Percentiles rank a stretch among this genome's conserved stretches.
Evolutionary conservation across 2,113 vertebrate species (phyloP).

Genomic region (Synodontis membranacea): DNA sequence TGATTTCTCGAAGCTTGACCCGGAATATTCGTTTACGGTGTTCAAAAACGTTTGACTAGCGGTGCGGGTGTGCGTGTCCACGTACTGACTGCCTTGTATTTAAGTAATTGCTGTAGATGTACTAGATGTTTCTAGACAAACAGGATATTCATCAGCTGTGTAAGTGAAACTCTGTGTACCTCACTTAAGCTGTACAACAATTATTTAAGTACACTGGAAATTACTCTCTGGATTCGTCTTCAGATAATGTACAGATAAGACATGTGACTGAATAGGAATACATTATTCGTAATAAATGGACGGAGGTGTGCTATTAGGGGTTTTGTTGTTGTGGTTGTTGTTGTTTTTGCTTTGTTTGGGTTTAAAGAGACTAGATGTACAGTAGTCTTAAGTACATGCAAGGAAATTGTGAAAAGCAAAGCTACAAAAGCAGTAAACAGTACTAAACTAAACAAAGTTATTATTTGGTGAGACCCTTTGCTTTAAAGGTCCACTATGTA

Average conservation of each 20-base stretch:
- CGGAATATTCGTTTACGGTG: background rate
- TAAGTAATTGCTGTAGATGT: background rate
- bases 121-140: background rate
- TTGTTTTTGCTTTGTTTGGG: too few species aligned
- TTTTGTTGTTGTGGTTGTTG: too few species aligned
- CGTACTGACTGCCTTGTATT: too few species aligned
- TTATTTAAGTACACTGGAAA: background rate
- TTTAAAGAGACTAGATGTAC: background rate
- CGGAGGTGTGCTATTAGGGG: background rate
- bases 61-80: background rate
- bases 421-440: too few species aligned
- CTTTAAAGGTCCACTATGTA: too few species aligned
- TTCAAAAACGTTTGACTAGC: background rate
- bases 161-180: background rate
- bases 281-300: background rate
- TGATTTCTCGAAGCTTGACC: background rate
- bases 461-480: too few species aligned
- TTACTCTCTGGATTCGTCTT: background rate
- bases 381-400: background rate
- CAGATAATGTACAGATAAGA: too few species aligned
- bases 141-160: background rate
- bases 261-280: too few species aligned
- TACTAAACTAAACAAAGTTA: too few species aligned
- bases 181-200: background rate
- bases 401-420: background rate